Percentiles rank a stretch among this genome's conserved stretches.
Evolutionary conservation across 1,140 invertebrate species (phyloP).

Genomic region (Episyrphus balteatus): DNA sequence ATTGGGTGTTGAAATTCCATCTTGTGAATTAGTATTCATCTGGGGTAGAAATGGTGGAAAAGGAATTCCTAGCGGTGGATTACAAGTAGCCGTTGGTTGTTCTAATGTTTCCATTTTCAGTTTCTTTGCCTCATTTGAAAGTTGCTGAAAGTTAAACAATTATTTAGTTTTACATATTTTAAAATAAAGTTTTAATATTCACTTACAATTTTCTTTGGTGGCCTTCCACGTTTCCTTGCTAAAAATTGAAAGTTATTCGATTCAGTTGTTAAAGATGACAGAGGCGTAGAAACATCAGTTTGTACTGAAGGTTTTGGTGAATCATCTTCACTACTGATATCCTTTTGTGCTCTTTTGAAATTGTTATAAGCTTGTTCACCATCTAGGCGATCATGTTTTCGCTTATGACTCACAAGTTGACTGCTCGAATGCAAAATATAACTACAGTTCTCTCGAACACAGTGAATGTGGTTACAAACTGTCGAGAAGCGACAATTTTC

Average conservation of each 20-base stretch:
- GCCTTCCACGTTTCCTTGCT: conserved; percentile 27
- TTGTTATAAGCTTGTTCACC: conserved; percentile 73
- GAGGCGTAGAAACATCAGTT: conserved; percentile 21
- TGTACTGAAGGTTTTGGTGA: conserved; percentile 3
- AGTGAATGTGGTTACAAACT: conserved; percentile 97
- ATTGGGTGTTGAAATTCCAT: conserved; percentile 16
- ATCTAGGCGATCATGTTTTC: conserved; percentile 91
- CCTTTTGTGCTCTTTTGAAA: conserved; percentile 46
- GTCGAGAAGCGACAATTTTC: conserved; percentile 81
- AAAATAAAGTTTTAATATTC: not conserved
- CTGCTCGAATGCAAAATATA: conserved; percentile 93
- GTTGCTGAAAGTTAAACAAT: conserved; percentile 13
- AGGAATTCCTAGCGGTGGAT: too few relatives aligned
- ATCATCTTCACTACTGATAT: conserved; percentile 11
- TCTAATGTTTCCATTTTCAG: conserved; percentile 11
- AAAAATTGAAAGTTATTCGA: conserved; percentile 15
- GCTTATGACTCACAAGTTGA: conserved; percentile 94
- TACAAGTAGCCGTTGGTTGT: too few relatives aligned
- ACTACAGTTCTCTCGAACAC: conserved; percentile 87
- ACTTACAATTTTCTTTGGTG: conserved; percentile 35
- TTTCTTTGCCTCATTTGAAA: conserved; percentile 22
- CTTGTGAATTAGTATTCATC: conserved; percentile 10
- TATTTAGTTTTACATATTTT: too few relatives aligned
- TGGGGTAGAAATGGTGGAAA: conserved; percentile 18
- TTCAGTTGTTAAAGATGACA: conserved; percentile 28